A percentile compares a stretch with the other conserved stretches of the same genome.
Conservation (phyloP, 2,113 vertebrate species). For the Gallinago paraguaiae region DNA sequence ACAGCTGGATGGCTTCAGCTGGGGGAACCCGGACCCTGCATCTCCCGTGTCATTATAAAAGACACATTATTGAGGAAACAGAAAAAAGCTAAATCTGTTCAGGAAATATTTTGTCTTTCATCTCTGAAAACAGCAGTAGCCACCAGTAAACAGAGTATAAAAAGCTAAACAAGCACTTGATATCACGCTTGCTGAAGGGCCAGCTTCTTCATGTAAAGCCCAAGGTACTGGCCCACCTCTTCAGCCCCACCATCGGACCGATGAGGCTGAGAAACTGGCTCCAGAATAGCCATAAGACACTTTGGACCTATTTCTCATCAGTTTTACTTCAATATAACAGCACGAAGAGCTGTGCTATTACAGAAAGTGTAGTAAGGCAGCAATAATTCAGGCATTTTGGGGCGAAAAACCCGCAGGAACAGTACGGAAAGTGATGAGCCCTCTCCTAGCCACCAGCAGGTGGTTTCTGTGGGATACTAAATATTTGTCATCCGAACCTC, state of each 20-base stretch:
- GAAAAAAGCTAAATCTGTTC: neutral
- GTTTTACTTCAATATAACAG: neutral
- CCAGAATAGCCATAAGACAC: slow-evolving; percentile 21
- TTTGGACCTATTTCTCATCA: neutral
- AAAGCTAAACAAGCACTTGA: neutral
- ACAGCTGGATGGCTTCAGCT: neutral
- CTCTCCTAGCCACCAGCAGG: neutral
- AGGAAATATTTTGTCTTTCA: neutral
- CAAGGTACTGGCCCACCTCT: neutral
- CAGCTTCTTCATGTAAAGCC: neutral
- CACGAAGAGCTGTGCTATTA: neutral
- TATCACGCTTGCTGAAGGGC: neutral
- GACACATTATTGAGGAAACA: neutral
- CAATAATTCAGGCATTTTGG: neutral
- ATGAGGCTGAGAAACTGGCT: neutral
- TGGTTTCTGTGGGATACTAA: neutral
- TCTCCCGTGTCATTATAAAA: neutral
- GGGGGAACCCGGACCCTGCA: neutral
- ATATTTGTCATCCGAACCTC: neutral
- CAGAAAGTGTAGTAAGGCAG: slow-evolving; percentile 38
- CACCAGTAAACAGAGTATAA: neutral
- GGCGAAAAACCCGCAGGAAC: neutral
- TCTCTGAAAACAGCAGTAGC: neutral
- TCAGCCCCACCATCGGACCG: neutral
- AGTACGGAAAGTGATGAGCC: neutral